Percentiles rank a stretch among this genome's conserved stretches.
Conservation (phyloP, 2,797 vertebrate species). For the Pseudochaenichthys georgianus region DNA sequence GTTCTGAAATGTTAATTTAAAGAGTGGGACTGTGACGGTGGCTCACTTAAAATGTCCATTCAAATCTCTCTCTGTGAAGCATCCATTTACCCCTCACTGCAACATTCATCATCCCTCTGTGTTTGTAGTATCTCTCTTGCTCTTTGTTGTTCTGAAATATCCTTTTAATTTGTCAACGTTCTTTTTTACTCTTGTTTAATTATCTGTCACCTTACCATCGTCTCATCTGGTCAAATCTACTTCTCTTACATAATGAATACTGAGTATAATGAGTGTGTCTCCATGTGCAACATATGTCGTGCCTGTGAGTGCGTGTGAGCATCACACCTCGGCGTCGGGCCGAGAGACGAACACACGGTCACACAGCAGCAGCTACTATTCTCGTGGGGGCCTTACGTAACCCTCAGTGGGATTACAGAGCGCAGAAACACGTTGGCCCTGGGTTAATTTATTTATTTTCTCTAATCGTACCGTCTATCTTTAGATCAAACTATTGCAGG, state of each 20-base stretch:
- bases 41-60: constrained; percentile 61
- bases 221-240: constrained; percentile 6
- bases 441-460: constrained; percentile 75
- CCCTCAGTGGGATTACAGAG: constrained; percentile 66
- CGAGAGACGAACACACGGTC: constrained; percentile 64
- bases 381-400: constrained; percentile 69
- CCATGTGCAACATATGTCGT: constrained; percentile 49
- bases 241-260: constrained; percentile 25
- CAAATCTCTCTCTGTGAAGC: constrained; percentile 35
- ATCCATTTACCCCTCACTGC: constrained; percentile 45
- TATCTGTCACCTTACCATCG: not conserved
- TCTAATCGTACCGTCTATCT: constrained; percentile 68
- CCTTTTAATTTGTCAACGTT: constrained; percentile 13
- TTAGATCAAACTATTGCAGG: constrained; percentile 52
- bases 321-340: constrained; percentile 57
- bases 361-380: constrained; percentile 58
- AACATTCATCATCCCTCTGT: constrained; percentile 3
- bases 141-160: constrained; percentile 26
- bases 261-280: constrained; percentile 5
- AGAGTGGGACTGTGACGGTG: constrained; percentile 30
- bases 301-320: constrained; percentile 40
- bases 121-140: constrained; percentile 1
- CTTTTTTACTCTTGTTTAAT: not conserved
- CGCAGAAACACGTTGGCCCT: constrained; percentile 60
- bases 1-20: constrained; percentile 49